Base-by-base conservation (phyloP, 2,113 vertebrate genomes). In the Tetraodon nigroviridis region DNA sequence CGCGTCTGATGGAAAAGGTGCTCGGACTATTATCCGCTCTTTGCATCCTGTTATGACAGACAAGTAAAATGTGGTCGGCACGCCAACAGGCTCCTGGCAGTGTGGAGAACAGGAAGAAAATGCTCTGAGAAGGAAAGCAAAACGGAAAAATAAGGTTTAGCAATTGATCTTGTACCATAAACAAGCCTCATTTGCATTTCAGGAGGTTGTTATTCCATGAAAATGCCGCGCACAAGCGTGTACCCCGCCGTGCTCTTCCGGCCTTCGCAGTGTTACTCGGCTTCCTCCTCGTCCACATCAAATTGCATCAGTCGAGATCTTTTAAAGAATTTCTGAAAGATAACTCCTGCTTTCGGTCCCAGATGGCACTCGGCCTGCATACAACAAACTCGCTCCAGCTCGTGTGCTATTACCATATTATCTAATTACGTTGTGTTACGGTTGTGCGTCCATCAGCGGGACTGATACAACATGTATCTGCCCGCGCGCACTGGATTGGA, bases 1-100 rank as follows among this genome's bases (percentile, higher is more conserved):
- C 57, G 55, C 62, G 73, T 64, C 66, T 57, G 78, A 84, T 81
- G 64, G 78, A 85, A 58, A 47, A 45, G 64, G 58, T 50, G 58
- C 55, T 19, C 52, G 63, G 60, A 73, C 69, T 53, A 58, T 72
- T 56, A 57, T 62, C 58, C n/a, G 24, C 52, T 67, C 67, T 60
- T 56, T 59, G 51, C 56, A n/a, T 61, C 67, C 62, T 57, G 69
- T 83, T 78, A 76, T 69, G 69, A 44, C 41, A 48, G 65, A 69
- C 70, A 58, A 64, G 57, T 54, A 54, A 54, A 60, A 51, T 54
- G 7, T 58, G 62, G 13, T 71, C 64, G 65, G 50, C 61, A 63
- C 63, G 69, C 67, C 73, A 80, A 71, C 53, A 66, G 58, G 55
- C 69, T 67, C 46, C 24, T 57, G 19, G 2, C 46, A 42, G 18